A percentile compares a stretch with the other conserved stretches of the same genome.
phyloP scores from a whole-genome alignment of 2,797 vertebrate genomes.

The Poeciliopsis turneri region DNA sequence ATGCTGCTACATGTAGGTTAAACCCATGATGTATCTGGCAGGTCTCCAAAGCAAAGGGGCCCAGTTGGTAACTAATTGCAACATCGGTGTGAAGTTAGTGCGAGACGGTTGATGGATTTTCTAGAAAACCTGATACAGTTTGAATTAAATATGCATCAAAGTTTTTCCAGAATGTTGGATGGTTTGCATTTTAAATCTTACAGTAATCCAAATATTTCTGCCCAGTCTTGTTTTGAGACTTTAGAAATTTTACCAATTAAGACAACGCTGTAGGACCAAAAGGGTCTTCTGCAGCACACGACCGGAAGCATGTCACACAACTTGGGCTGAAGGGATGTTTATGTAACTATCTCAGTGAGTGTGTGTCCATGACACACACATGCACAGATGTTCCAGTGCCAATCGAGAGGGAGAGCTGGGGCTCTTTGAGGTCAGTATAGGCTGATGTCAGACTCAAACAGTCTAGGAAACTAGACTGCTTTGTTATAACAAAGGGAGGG shows the following conservation, averaged over 20 bases:
- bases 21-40: background rate
- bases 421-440: slow-evolving; percentile 56
- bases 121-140: background rate
- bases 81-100: background rate
- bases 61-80: slow-evolving; percentile 5
- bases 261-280: slow-evolving; percentile 12
- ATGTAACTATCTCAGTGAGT: slow-evolving; percentile 48
- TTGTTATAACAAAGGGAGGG: background rate
- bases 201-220: background rate
- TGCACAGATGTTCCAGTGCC: slow-evolving; percentile 50
- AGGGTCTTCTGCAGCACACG: slow-evolving; percentile 29
- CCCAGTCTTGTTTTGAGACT: background rate
- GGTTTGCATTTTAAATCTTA: background rate
- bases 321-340: slow-evolving; percentile 52
- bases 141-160: background rate
- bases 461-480: slow-evolving; percentile 35
- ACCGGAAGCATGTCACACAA: slow-evolving; percentile 50
- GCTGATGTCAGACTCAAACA: slow-evolving; percentile 49
- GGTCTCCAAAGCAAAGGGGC: slow-evolving; percentile 1
- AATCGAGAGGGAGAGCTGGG: slow-evolving; percentile 27
- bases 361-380: slow-evolving; percentile 17
- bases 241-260: slow-evolving; percentile 15
- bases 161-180: too few relatives aligned
- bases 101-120: background rate
- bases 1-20: background rate